Percentiles rank a stretch among this genome's conserved stretches.
Conservation (phyloP, 2,797 vertebrate species). For the Argentina silus region DNA sequence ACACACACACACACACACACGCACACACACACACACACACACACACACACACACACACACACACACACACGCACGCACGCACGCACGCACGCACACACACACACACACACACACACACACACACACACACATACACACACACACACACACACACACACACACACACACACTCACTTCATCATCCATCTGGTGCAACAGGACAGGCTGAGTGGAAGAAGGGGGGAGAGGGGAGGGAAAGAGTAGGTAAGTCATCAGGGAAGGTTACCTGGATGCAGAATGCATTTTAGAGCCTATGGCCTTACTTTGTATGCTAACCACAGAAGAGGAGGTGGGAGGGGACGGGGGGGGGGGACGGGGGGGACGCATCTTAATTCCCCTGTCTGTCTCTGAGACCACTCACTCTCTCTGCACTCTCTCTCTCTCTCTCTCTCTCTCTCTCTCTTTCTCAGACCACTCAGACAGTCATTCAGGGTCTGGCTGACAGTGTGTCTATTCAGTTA, state of each 20-base stretch:
- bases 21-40: no score
- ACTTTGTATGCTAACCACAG: slow-evolving; percentile 62
- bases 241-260: slow-evolving; percentile 49
- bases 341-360: slow-evolving; percentile 20
- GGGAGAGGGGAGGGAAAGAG: slow-evolving; percentile 42
- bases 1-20: no score
- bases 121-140: slow-evolving; percentile 5
- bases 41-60: no score
- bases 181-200: slow-evolving; percentile 4
- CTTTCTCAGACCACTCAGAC: slow-evolving; percentile 33
- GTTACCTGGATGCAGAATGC: slow-evolving; percentile 42
- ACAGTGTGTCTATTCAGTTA: no score
- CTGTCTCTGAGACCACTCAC: slow-evolving; percentile 25
- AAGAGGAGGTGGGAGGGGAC: slow-evolving; percentile 16
- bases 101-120: slow-evolving; percentile 4
- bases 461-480: not conserved
- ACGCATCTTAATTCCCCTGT: slow-evolving; percentile 41
- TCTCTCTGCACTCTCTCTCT: not conserved
- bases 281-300: slow-evolving; percentile 18
- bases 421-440: not conserved
- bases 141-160: not conserved
- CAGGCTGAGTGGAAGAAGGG: not conserved
- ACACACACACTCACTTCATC: not conserved
- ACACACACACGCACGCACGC: no score
- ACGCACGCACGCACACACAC: not conserved